Evolutionary conservation across 1,140 invertebrate species (phyloP), one percentile per base, ranked within the genome.

Genomic region (Episyrphus balteatus): DNA sequence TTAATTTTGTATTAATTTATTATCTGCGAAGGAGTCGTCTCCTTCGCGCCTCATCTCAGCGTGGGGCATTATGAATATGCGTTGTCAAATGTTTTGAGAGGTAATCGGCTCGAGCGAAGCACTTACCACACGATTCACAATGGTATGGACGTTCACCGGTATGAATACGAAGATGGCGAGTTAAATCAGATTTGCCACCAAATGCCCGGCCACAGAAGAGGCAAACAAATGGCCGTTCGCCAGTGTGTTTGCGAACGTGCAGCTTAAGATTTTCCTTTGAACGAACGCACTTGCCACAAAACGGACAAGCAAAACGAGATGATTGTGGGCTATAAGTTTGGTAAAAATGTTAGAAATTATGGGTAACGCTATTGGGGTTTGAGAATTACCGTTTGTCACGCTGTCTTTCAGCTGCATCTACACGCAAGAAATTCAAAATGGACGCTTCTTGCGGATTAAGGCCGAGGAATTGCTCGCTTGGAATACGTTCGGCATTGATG

Each of bases 1-100:
- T 42, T 13, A 3, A 14, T 17, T 18, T 13, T 14, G 42, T n/a
- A 32, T 41, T 14, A 12, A 19, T 19, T 14, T 18, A 46, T 46
- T 67, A 67, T 65, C 64, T 67, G 64, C 65, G 64, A 65, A 68
- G 65, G 65, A 68, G 65, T 50, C 65, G 54, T 56, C 65, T 67
- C 65, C 65, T 68, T 61, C 65, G 65, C 61, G 59, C 65, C 65
- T 68, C 65, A 67, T 68, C 62, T 73, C 68, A 73, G 67, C 71
- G 71, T 55, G 77, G 77, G 49, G 78, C 72, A 57, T 78, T 81
- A 70, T 88, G 85, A 49, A 89, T 84, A 70, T 91, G 88, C 5
- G 88, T 91, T 44, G 87, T 90, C 47, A 91, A 75, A 67, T 91
- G 88, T 69, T 91, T 91, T 50, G 86, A 89, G n/a, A 91, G 77